Evolutionary conservation across 37 sponge, comb jelly and placozoan species (phyloP).

Genomic region (Chondrilla cf. caribensis): DNA sequence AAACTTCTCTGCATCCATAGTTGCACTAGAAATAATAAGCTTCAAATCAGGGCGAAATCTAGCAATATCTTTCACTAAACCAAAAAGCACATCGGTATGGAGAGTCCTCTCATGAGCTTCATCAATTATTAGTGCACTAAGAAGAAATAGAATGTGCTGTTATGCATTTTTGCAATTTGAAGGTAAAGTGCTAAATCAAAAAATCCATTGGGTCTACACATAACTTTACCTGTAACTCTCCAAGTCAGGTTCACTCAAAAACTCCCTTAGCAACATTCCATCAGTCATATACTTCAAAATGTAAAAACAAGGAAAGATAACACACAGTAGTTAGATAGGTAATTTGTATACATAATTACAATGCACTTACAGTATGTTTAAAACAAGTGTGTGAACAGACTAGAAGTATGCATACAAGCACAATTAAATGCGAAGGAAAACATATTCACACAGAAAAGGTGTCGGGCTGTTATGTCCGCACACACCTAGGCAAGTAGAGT

Average conservation of each 20-base stretch:
- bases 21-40: slow-evolving; percentile 98
- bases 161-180: no score
- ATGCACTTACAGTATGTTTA: no score
- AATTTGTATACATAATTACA: no score
- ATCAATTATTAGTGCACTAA: slow-evolving; percentile 93
- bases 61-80: slow-evolving; percentile 96
- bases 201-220: no score
- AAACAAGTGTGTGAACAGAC: no score
- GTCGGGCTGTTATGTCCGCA: no score
- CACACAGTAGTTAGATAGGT: not conserved
- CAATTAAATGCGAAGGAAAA: no score
- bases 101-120: slow-evolving; percentile 99
- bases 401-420: no score
- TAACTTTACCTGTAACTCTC: slow-evolving; percentile 69
- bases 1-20: slow-evolving; percentile 96
- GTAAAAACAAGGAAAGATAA: not conserved
- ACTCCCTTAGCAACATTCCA: slow-evolving; percentile 99
- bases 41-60: slow-evolving; percentile 94
- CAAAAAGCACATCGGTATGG: slow-evolving; percentile 98
- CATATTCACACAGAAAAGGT: no score
- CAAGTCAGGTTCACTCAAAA: slow-evolving; percentile 97
- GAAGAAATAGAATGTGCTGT: not conserved
- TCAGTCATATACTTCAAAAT: slow-evolving; percentile 97
- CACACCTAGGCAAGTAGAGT: no score
- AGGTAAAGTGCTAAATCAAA: no score